Conservation (phyloP, 2,797 vertebrate genomes). For the Ctenopoma kingsleyae region DNA sequence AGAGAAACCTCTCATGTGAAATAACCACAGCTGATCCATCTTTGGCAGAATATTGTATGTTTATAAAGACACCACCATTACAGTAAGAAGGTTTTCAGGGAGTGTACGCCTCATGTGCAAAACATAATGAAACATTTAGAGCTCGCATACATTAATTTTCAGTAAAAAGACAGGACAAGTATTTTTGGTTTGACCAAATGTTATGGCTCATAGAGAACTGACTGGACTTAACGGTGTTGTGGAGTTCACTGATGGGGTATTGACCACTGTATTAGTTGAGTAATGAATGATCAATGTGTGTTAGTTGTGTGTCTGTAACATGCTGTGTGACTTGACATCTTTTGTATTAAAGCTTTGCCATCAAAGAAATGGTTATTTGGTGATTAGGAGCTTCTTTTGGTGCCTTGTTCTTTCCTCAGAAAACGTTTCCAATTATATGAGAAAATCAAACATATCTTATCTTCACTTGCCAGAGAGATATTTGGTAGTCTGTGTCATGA, state of each 20-base stretch:
- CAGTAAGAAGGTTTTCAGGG: background rate
- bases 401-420: conserved; percentile 29
- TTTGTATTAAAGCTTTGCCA: conserved; percentile 29
- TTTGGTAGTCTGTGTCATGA: conserved; percentile 53
- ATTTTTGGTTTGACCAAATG: conserved; percentile 5
- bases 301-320: conserved; percentile 26
- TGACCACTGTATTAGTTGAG: conserved; percentile 28
- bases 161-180: background rate
- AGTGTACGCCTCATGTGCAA: too few relatives aligned
- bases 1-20: background rate
- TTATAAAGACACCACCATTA: background rate
- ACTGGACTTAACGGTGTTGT: conserved; percentile 14
- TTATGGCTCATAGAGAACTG: conserved; percentile 21
- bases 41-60: background rate
- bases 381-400: conserved; percentile 41
- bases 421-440: conserved; percentile 64
- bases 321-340: conserved; percentile 18
- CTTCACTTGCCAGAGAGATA: conserved; percentile 61
- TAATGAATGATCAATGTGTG: conserved; percentile 52
- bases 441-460: conserved; percentile 69
- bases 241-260: conserved; percentile 1
- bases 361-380: conserved; percentile 34
- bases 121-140: too few relatives aligned
- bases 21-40: background rate
- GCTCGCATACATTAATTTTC: too few relatives aligned